These are phyloP conservation scores for Naja naja DNA, from an alignment of 2,113 vertebrate genomes.

Conservation along the genomic window DNA sequence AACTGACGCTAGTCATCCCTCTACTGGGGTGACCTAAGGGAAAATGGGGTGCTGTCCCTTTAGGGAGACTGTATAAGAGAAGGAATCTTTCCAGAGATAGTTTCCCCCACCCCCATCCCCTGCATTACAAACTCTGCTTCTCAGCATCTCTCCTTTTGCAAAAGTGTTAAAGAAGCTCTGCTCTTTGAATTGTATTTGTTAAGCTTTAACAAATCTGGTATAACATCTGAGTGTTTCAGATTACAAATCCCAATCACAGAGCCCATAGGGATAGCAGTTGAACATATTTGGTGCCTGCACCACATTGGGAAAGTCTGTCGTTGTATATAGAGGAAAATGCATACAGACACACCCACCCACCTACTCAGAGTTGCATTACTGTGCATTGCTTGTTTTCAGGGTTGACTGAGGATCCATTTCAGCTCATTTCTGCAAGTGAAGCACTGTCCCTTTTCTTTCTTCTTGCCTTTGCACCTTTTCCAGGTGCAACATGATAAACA, in stretches of 20 bases:
- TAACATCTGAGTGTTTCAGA: background rate
- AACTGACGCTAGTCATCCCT: background rate
- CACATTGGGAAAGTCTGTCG: background rate
- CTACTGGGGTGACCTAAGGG: too few species aligned
- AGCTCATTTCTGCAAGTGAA: background rate
- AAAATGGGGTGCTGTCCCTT: background rate
- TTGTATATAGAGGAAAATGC: background rate
- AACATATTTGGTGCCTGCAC: too few species aligned
- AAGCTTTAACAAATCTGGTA: background rate
- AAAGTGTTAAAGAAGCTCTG: background rate
- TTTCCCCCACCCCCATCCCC: background rate
- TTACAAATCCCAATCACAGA: background rate
- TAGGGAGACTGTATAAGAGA: background rate
- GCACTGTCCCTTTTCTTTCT: background rate
- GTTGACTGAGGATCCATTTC: background rate
- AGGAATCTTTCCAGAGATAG: background rate
- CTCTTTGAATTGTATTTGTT: background rate
- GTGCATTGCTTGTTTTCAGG: background rate
- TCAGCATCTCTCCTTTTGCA: background rate
- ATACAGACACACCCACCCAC: background rate
- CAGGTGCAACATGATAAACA: background rate
- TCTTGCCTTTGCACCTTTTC: background rate
- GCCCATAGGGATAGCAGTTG: background rate
- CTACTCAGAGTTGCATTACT: background rate
- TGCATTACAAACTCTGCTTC: background rate